Conservation (phyloP, 2,797 vertebrate genomes). For the Acanthurus leucopareius region DNA sequence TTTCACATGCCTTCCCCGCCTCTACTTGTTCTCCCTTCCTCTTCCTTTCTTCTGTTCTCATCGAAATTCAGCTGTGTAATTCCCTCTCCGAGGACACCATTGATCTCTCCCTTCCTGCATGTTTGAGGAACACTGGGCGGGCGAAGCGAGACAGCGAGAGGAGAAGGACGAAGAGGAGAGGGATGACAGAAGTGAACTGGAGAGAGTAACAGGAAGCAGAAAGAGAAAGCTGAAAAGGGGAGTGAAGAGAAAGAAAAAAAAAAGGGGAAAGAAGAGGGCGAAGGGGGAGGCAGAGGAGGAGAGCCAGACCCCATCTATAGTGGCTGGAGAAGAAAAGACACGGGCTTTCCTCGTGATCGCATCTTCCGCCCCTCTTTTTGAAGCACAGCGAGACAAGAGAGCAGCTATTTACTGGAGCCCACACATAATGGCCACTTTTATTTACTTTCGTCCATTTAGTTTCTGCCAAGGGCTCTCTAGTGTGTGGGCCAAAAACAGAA, state of each 20-base stretch:
- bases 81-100: conserved; percentile 79
- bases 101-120: conserved; percentile 78
- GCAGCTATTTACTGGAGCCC: conserved; percentile 84
- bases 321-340: conserved; percentile 81
- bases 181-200: conserved; percentile 4
- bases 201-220: conserved; percentile 52
- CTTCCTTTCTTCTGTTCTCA: conserved; percentile 80
- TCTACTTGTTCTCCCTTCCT: conserved; percentile 78
- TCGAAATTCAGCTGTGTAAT: conserved; percentile 80
- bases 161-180: conserved; percentile 54
- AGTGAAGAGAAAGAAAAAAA: conserved; percentile 6
- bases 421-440: conserved; percentile 85
- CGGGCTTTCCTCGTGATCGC: conserved; percentile 82
- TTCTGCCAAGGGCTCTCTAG: conserved; percentile 79
- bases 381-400: conserved; percentile 80
- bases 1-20: conserved; percentile 76
- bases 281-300: conserved; percentile 30
- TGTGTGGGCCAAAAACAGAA: conserved; percentile 76
- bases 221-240: conserved; percentile 48
- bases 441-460: conserved; percentile 83
- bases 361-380: conserved; percentile 83
- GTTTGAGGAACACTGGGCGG: conserved; percentile 72
- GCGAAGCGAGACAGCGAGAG: conserved; percentile 46
- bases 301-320: conserved; percentile 60
- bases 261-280: conserved; percentile 12